phyloP scores from a whole-genome alignment of 2,113 vertebrate species.

The Petrocephalus microphthalmus region DNA sequence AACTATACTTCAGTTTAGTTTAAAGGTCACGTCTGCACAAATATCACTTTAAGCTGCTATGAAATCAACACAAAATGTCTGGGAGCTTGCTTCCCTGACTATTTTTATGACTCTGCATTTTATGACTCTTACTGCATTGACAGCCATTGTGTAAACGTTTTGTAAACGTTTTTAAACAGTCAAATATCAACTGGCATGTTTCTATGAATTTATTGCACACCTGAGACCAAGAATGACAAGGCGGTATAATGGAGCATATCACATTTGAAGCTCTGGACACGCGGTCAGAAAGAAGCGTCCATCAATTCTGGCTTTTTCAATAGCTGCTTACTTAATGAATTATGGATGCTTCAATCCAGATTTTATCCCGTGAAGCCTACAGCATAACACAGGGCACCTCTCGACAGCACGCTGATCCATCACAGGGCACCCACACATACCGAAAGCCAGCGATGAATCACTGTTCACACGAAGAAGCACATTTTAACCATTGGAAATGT shows the following conservation, averaged over 20 bases:
- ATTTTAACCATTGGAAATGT: not conserved
- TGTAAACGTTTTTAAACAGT: not conserved
- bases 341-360: not conserved
- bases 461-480: not conserved
- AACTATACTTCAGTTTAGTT: not conserved
- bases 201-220: not conserved
- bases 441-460: not conserved
- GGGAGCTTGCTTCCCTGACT: not conserved
- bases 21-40: not conserved
- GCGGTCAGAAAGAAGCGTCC: not conserved
- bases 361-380: not conserved
- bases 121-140: not conserved
- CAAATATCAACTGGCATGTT: not conserved
- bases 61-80: not conserved
- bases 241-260: not conserved
- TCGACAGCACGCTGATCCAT: not conserved
- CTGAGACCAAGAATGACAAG: not conserved
- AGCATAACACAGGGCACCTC: not conserved
- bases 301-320: not conserved
- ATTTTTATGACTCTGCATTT: not conserved
- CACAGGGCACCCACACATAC: not conserved
- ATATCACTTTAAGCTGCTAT: not conserved
- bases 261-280: not conserved
- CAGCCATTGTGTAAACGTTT: not conserved
- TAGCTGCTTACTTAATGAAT: not conserved